Conservation (phyloP, 2,797 vertebrate species). For the Enteromius anoplus region DNA sequence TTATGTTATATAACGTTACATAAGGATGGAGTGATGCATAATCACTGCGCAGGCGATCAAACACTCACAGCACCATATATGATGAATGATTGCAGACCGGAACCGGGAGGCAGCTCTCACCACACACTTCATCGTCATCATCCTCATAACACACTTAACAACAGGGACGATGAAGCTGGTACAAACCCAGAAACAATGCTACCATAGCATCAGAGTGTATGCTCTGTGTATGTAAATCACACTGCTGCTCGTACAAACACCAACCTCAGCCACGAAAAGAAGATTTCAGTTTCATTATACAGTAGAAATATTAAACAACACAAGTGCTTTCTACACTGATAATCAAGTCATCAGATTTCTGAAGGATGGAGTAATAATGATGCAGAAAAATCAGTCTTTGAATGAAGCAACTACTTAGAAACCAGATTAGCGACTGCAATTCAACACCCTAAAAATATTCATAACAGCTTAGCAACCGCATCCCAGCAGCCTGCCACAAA, state of each 20-base stretch:
- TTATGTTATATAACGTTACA: conserved; percentile 71
- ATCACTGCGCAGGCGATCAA: conserved; percentile 42
- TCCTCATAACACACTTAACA: conserved; percentile 2
- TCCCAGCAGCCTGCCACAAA: not conserved
- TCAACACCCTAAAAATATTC: not conserved
- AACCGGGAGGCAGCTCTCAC: conserved; percentile 5
- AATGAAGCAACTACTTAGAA: not conserved
- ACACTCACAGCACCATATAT: conserved; percentile 20
- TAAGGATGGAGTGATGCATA: conserved; percentile 60
- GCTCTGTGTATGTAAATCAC: not conserved
- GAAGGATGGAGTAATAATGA: not conserved
- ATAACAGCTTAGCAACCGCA: not conserved
- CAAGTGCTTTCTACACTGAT: not conserved
- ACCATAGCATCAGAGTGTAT: not conserved
- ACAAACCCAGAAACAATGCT: not conserved
- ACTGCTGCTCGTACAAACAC: not conserved
- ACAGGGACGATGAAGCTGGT: not conserved
- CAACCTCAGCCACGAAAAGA: no score
- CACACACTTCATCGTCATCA: not conserved
- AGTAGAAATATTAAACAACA: not conserved
- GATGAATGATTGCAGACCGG: conserved; percentile 16
- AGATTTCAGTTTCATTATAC: not conserved
- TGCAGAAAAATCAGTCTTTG: not conserved
- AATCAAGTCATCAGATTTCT: not conserved
- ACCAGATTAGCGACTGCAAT: not conserved